phyloP scores from a whole-genome alignment of 2,113 vertebrate species.

The Psittacula cyanocephala region DNA sequence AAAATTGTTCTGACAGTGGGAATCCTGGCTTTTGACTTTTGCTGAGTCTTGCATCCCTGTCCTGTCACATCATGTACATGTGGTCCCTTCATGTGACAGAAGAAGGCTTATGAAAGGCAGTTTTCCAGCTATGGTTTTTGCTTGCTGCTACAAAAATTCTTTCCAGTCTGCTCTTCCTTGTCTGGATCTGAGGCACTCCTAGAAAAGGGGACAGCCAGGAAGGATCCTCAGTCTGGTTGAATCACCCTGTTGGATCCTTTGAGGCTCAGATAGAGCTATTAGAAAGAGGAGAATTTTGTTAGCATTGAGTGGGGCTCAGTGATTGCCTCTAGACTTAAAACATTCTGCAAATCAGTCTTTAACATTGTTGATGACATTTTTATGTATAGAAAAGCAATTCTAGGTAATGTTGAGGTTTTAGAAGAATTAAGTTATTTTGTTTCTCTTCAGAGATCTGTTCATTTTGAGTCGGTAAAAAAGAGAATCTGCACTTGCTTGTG shows the following conservation, averaged over 20 bases:
- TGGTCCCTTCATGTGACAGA: not conserved
- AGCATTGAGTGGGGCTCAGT: not conserved
- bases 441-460: not conserved
- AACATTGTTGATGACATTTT: slow-evolving; percentile 4
- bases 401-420: not conserved
- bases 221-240: slow-evolving; percentile 8
- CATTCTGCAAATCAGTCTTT: not conserved
- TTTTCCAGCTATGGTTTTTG: not conserved
- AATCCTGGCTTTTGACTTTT: not conserved
- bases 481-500: not conserved
- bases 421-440: not conserved
- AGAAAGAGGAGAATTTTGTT: not conserved
- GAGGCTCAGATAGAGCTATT: not conserved
- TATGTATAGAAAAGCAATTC: not conserved
- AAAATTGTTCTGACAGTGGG: not conserved
- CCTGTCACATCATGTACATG: not conserved
- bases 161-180: slow-evolving; percentile 17
- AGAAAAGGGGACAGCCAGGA: not conserved
- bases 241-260: slow-evolving; percentile 1
- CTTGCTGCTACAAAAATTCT: slow-evolving; percentile 28
- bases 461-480: not conserved
- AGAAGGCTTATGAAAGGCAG: not conserved
- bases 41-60: not conserved
- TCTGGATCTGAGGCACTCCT: slow-evolving; percentile 1
- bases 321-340: not conserved